phyloP scores from a whole-genome alignment of 2,113 vertebrate species.

The Brachypodius melanocephalos region DNA sequence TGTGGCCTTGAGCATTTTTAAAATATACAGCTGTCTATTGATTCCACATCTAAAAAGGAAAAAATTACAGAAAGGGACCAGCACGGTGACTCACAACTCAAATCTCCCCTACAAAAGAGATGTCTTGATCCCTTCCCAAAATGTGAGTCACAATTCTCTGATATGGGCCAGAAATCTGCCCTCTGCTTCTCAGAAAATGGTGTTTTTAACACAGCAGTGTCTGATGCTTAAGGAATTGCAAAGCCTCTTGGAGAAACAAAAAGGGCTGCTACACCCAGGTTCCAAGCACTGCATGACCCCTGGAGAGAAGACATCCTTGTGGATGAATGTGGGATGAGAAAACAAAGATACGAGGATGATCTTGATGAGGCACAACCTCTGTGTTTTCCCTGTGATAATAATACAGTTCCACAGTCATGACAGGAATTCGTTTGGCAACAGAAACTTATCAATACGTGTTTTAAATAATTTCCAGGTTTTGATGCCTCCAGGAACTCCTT shows the following conservation, averaged over 20 bases:
- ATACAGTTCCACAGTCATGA: not conserved
- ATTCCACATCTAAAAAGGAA: not conserved
- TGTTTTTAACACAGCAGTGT: not conserved
- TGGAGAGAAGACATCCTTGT: not conserved
- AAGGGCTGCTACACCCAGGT: not conserved
- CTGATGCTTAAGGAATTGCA: not conserved
- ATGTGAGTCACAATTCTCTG: not conserved
- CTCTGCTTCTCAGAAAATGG: not conserved
- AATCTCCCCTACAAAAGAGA: not conserved
- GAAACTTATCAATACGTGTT: not conserved
- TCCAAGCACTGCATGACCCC: not conserved
- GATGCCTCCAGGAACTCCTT: not conserved
- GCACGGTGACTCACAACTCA: not conserved
- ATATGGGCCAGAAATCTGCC: not conserved
- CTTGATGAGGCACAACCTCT: not conserved
- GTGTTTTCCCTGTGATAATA: not conserved
- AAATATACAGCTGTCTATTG: not conserved
- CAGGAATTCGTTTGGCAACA: not conserved
- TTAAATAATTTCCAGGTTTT: not conserved
- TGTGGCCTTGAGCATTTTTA: not conserved
- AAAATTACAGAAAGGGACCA: not conserved
- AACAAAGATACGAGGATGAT: not conserved
- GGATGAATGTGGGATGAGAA: not conserved
- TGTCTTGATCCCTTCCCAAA: not conserved
- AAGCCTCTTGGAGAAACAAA: not conserved